Base-by-base conservation (phyloP, 2,113 vertebrate species). In the Pomatorhinus ruficollis region DNA sequence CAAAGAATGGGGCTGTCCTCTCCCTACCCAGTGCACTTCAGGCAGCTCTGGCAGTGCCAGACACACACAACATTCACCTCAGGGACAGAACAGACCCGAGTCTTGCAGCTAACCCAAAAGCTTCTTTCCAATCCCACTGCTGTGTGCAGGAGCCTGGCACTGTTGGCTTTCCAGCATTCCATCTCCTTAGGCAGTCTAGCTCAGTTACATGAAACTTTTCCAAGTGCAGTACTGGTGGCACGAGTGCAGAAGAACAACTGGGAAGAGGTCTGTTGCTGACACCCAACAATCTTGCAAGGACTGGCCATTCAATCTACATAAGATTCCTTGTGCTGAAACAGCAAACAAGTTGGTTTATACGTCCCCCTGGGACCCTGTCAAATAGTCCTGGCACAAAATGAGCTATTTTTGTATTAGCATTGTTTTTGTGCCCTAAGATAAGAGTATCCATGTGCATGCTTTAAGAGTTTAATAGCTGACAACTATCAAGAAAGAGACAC, bases 91-190 rank as follows among this genome's bases (percentile, higher is more conserved):
- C 2, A n/a, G 27, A 44, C 33, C 39, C 19, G 11, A n/a, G 65
- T 44, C 71, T 14, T 68, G 44, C 44, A 90, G 65, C n/a, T 60
- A 57, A 61, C 18, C 40, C 56, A 82, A 80, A 69, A 66, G 18
- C 13, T 42, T 77, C 33, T 44, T 71, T 40, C 31, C 47, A 50
- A 10, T 50, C 49, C 37, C 54, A 28, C 31, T 15, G 9, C 40
- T 54, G 53, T 1, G 0, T 21, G 54, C 44, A 24, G 47, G 42
- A 88, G 35, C 21, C 7, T 27, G 0, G 0, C 16, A 1, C 20
- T 37, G 28, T 18, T 59, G 15, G 14, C 40, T 42, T 79, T 61
- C 40, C 56, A 89, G 57, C 40, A 24, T 56, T 39, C 44, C 45
- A 39, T 22, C 33, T 54, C 65, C 18, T 44, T 10, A 20, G 1